phyloP scores from a whole-genome alignment of 2,888 invertebrate species.

The Cephonodes hylas region DNA sequence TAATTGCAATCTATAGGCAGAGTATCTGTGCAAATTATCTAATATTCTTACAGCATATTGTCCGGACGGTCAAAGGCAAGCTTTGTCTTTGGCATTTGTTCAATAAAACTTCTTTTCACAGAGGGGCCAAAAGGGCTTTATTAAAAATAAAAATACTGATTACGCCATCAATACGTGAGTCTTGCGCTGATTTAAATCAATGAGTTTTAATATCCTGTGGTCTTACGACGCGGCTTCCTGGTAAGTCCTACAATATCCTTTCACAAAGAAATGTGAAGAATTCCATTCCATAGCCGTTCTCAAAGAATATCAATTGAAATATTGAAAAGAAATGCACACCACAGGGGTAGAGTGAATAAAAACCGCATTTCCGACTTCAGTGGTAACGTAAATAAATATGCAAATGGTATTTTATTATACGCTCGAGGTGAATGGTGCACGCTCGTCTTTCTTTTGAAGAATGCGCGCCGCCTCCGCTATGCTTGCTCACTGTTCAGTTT shows the following conservation, averaged over 20 bases:
- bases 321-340: background rate
- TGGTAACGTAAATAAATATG: slow-evolving; percentile 33
- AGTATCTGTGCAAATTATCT: background rate
- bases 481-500: background rate
- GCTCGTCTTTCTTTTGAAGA: slow-evolving; percentile 39
- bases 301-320: background rate
- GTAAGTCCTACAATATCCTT: background rate
- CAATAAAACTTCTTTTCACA: background rate
- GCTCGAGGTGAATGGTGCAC: slow-evolving; percentile 36
- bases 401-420: slow-evolving; percentile 37
- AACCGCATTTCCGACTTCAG: slow-evolving; percentile 1
- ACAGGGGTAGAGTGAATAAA: background rate
- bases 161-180: background rate
- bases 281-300: too few species aligned
- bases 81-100: background rate
- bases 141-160: background rate
- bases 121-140: background rate
- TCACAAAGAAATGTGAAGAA: too few species aligned
- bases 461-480: slow-evolving; percentile 37
- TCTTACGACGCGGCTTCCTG: background rate
- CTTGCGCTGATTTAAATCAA: background rate
- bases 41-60: background rate
- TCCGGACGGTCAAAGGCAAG: background rate
- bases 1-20: too few species aligned
- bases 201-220: too few species aligned